Evolutionary conservation across 1,140 invertebrate genomes (phyloP), one percentile per base, ranked within the genome.

Genomic region (Spodoptera litura): DNA sequence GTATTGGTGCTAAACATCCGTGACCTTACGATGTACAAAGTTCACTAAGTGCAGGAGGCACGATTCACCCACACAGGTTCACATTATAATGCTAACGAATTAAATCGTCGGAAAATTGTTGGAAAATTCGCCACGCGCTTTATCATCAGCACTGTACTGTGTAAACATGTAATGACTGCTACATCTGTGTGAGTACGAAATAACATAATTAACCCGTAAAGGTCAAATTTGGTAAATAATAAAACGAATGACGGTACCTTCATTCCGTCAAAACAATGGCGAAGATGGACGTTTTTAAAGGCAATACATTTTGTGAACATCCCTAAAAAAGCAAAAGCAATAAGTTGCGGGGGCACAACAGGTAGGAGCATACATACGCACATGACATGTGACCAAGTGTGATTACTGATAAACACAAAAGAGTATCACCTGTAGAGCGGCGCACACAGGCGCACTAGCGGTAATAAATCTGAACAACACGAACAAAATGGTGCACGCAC

Each of bases 11-110:
- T 94, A 92, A 93, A 94, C 89, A 91, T 87, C 88, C 91, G 87
- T 93, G 91, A 94, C 93, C 93, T 94, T 93, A 93, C 82, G 72
- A 75, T 83, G 91, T 90, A 91, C 91, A 93, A 92, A 94, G 91
- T 94, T 94, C 92, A 92, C 86, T 86, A 83, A 89, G 85, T 89
- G 85, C 83, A 89, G 83, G 87, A 86, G 85, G 80, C 83, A 90
- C 82, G 87, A 89, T 86, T 70, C 72, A 72, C 82, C 49, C 59
- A 84, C 78, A 83, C 81, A 61, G 59, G 55, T 76, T 72, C 51
- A 75, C 49, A 59, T 75, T 82, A 77, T 81, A 68, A 84, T 75
- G 38, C 79, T 75, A 79, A 71, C 51, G 35, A 80, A 74, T 79
- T 35, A 76, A 76, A 76, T 74, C 38, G 74, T 58, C 77, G 81